Evolutionary conservation across 37 sponge, comb jelly and placozoan species (phyloP).

Genomic region (Aphrocallistes beatrix): DNA sequence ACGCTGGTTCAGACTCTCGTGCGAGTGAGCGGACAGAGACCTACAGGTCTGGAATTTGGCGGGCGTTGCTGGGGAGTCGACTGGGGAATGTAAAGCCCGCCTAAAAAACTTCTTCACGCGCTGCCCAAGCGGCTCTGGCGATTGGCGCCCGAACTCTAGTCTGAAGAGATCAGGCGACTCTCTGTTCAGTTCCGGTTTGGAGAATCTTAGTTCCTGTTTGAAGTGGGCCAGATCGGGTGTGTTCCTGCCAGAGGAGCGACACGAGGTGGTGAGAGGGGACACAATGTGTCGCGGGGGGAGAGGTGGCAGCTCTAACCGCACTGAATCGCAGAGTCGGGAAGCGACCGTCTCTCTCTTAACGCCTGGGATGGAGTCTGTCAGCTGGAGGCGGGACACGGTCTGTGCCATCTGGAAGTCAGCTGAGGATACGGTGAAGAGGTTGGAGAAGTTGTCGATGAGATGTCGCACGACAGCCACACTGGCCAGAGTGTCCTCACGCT

Average conservation of each 20-base stretch:
- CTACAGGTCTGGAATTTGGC: not conserved
- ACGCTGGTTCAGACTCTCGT: not conserved
- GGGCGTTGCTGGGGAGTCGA: not conserved
- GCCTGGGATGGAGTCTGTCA: too few species aligned
- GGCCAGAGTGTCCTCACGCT: not conserved
- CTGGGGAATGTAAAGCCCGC: not conserved
- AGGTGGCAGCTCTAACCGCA: too few species aligned
- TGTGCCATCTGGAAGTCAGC: not conserved
- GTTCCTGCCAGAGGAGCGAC: too few species aligned
- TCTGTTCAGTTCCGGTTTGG: too few species aligned
- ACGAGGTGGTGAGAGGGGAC: not conserved
- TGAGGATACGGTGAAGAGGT: not conserved
- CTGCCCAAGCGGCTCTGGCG: not conserved
- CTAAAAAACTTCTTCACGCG: not conserved
- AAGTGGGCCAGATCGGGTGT: too few species aligned
- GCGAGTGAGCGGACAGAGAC: not conserved
- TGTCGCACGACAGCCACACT: not conserved
- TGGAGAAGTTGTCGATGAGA: not conserved
- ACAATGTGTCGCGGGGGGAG: not conserved
- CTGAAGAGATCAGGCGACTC: not conserved
- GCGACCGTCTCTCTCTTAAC: not conserved
- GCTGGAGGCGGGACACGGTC: not conserved
- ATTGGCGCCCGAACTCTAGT: not conserved
- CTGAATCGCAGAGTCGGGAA: not conserved
- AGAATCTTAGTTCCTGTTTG: too few species aligned